Conservation (phyloP, 2,797 vertebrate genomes). For the Microctenopoma steveboyesi region DNA sequence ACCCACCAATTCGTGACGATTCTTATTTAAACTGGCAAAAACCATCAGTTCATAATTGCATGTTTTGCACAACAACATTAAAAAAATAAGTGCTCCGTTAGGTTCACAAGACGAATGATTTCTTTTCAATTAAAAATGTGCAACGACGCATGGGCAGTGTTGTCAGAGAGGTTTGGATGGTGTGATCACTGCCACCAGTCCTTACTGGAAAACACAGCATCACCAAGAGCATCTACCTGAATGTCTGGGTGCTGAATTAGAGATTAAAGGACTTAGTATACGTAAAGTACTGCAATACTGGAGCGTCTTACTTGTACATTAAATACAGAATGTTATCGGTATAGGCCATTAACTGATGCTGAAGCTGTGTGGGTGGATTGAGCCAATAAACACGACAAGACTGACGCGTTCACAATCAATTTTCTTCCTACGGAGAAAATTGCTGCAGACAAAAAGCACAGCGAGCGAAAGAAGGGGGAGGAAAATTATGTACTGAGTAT, state of each 20-base stretch:
- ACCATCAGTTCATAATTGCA: background rate
- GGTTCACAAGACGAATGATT: background rate
- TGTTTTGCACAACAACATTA: conserved; percentile 2
- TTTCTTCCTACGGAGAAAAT: conserved; percentile 49
- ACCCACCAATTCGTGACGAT: too few species aligned
- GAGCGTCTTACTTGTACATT: conserved; percentile 2
- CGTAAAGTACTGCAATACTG: background rate
- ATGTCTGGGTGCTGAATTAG: background rate
- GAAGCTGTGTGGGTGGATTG: conserved; percentile 30
- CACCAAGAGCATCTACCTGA: background rate
- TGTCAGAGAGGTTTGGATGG: conserved; percentile 4
- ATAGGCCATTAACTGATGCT: conserved; percentile 8
- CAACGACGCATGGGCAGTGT: background rate
- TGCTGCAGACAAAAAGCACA: conserved; percentile 34
- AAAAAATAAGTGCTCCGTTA: background rate
- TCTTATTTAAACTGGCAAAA: too few species aligned
- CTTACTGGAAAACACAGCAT: background rate
- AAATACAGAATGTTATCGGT: conserved; percentile 13
- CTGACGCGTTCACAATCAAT: conserved; percentile 48
- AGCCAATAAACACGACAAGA: conserved; percentile 32
- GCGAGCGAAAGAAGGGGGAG: background rate
- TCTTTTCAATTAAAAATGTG: conserved; percentile 19
- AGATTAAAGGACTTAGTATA: background rate
- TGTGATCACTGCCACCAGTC: background rate
- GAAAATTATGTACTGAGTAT: conserved; percentile 24